Evolutionary conservation across 2,797 vertebrate species (phyloP), one percentile per base, ranked within the genome.

Genomic region (Melanotaenia nigrans): DNA sequence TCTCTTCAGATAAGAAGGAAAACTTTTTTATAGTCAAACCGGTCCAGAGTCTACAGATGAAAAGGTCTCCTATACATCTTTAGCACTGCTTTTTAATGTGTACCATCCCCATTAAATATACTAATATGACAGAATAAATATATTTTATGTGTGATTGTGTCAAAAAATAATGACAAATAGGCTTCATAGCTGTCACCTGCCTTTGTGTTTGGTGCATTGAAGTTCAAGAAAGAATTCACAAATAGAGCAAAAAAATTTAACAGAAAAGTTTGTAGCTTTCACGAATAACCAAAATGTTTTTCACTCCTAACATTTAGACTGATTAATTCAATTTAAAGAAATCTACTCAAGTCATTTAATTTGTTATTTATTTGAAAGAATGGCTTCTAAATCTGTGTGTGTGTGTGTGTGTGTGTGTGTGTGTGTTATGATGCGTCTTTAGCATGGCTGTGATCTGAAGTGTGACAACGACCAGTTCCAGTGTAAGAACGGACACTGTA

Each of bases 401-500:
- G 5, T 45, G 25, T 66, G 20, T 38, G 5, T 45, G n/a, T n/a
- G n/a, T n/a, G n/a, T 0, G 4, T 30, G 28, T 66, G 20, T 38
- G 7, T 0, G 8, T 10, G 0, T 10, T 68, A 0, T 57, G 20
- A 38, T 75, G 38, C 69, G 24, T 73, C 68, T 81, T 63, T 89
- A 99, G 97, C 92, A 97, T 63, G 97, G 96, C 78, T 99, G 98
- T 80, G 96, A 94, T 0, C 92, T 96, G 0, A 96, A 97, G 84
- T 99, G 97, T 6, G 97, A 99, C 78, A 95, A 92, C 0, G 96
- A 98, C 91, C 97, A 99, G 91, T 99, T 96, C 93, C 96, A 97
- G 88, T 99, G 98, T 90, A 96, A 96, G 90, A 99, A 95, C 0
- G 95, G 96, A 3, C 98, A 99, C 91, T 99, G 98, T 79, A 97